phyloP scores from a whole-genome alignment of 1,140 invertebrate genomes.

The Drosophila nikananu region DNA sequence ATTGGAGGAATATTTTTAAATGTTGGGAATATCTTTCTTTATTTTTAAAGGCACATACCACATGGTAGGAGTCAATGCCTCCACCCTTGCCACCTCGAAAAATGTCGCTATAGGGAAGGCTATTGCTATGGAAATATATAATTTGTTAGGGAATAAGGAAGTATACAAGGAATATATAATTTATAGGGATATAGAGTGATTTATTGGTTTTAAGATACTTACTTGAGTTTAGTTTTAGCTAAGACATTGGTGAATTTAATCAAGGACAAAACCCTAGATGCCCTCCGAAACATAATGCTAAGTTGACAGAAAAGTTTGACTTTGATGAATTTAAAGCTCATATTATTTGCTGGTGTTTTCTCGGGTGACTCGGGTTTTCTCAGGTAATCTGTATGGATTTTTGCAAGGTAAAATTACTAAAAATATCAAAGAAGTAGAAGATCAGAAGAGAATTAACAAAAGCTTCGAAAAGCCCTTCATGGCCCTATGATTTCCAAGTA shows the following conservation, averaged over 20 bases:
- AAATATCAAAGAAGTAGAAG: neutral
- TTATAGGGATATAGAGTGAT: neutral
- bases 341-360: neutral
- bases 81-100: slow-evolving; percentile 12
- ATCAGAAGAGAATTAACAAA: neutral
- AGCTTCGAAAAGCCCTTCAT: neutral
- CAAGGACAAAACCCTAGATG: neutral
- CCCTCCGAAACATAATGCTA: slow-evolving; percentile 16
- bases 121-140: neutral
- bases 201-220: neutral
- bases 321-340: neutral
- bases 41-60: neutral
- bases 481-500: too few species aligned
- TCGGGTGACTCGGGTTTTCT: neutral
- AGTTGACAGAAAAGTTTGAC: neutral
- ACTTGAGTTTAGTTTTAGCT: neutral
- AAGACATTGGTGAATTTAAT: neutral
- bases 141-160: neutral
- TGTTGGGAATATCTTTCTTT: neutral
- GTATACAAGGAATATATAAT: too few species aligned
- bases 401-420: neutral
- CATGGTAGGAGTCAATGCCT: slow-evolving; percentile 15
- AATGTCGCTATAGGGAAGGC: neutral
- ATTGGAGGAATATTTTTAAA: rapidly evolving
- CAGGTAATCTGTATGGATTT: neutral